Evolutionary conservation across 2,113 vertebrate genomes (phyloP).

Genomic region (Gnathonemus echidnorhynchus): DNA sequence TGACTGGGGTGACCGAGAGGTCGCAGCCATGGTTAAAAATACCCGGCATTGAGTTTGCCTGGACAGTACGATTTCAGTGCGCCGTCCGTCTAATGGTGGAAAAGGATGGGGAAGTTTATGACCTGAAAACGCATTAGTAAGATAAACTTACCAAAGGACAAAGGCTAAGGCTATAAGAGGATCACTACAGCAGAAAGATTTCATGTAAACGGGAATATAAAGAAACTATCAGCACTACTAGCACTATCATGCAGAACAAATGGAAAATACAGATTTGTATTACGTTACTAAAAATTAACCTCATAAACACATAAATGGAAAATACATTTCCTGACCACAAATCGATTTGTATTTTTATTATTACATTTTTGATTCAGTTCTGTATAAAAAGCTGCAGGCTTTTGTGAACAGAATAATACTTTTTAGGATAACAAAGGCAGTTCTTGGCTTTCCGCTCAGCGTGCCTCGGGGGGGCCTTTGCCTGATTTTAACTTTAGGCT

Average conservation of each 20-base stretch:
- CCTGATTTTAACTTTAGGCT: not conserved
- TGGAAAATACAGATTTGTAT: not conserved
- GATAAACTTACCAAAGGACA: not conserved
- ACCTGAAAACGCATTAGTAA: slow-evolving; percentile 11
- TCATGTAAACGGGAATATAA: not conserved
- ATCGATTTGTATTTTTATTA: slow-evolving; percentile 7
- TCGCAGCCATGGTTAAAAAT: not conserved
- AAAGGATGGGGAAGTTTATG: not conserved
- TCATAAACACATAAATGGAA: not conserved
- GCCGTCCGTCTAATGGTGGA: not conserved
- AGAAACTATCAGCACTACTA: not conserved
- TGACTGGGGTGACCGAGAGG: not conserved
- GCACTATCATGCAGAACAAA: not conserved
- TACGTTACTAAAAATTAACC: not conserved
- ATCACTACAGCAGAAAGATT: not conserved
- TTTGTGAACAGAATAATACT: not conserved
- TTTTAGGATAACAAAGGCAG: not conserved
- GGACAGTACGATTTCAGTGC: not conserved
- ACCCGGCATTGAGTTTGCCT: not conserved
- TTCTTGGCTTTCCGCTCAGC: not conserved
- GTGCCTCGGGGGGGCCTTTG: not conserved
- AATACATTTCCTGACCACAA: not conserved
- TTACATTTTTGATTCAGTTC: slow-evolving; percentile 7
- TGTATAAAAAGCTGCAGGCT: not conserved
- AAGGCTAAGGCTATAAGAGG: not conserved